phyloP scores from a whole-genome alignment of 2,888 invertebrate genomes.

The Cynaeus angustus region DNA sequence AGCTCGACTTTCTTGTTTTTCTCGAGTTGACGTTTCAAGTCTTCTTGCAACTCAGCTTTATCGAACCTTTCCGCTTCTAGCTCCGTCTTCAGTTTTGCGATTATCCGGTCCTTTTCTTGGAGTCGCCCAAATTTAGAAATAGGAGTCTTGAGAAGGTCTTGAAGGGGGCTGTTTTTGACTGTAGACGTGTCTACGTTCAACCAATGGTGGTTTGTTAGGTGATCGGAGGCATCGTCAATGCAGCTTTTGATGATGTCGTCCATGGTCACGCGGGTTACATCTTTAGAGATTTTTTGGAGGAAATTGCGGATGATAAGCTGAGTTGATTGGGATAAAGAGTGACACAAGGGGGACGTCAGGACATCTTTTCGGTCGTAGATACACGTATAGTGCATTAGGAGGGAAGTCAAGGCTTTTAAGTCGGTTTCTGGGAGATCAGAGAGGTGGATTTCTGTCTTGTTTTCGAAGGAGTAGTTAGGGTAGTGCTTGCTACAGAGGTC shows the following conservation, averaged over 20 bases:
- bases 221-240: constrained; percentile 47
- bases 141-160: constrained; percentile 66
- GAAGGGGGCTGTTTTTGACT: constrained; percentile 61
- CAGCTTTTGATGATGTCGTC: constrained; percentile 58
- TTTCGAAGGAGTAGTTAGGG: constrained; percentile 58
- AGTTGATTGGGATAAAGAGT: constrained; percentile 59
- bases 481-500: constrained; percentile 60
- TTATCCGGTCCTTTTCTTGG: constrained; percentile 68
- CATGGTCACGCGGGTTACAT: constrained; percentile 60
- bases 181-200: constrained; percentile 27
- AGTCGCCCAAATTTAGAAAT: constrained; percentile 54
- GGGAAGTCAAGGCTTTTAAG: constrained; percentile 61
- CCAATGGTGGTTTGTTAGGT: constrained; percentile 50
- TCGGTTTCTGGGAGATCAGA: constrained; percentile 57
- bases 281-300: constrained; percentile 61
- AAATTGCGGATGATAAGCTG: constrained; percentile 66
- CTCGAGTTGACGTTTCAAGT: constrained; percentile 74
- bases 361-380: constrained; percentile 65
- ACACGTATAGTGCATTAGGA: constrained; percentile 69
- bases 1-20: constrained; percentile 73
- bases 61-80: constrained; percentile 79
- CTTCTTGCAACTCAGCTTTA: constrained; percentile 77
- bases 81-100: constrained; percentile 75
- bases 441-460: constrained; percentile 58
- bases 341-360: constrained; percentile 67